Evolutionary conservation across 2,888 invertebrate species (phyloP), one percentile per base, ranked within the genome.

Genomic region (Eremobia ochroleuca): DNA sequence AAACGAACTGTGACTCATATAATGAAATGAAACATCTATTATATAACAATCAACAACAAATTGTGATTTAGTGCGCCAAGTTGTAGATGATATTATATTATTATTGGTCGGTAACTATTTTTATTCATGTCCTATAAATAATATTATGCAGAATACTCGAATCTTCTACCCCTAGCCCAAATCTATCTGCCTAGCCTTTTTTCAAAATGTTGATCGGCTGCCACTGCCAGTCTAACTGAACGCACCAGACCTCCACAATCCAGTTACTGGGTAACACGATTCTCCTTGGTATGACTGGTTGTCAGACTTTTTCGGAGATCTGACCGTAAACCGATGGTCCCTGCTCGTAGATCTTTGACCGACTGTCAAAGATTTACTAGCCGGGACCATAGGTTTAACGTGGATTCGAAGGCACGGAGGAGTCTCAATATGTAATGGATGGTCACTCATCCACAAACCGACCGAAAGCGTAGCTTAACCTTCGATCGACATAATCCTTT

Each of bases 61-160:
- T 46, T 65, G 15, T 15, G 83, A n/a, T 61, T 79, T 55, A 49
- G 25, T 55, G 28, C 55, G 46, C 59, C 68, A 79, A 79, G 15
- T 58, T 61, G 31, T 52, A 37, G 15, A 28, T 43, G 9, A 25
- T 55, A 59, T 34, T 34, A 55, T 65, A 73, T 40, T 6, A 15
- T 52, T 5, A 67, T 28, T 71, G 28, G 13, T 58, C n/a, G 34
- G 46, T 13, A 49, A 72, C 28, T 9, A 62, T 58, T 55, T 31
- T 15, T 28, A 31, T n/a, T 68, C 28, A 43, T 61, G 11, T 31
- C 37, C 52, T 40, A 31, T 31, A 59, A 58, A 81, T 49, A 81
- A 25, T 52, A 15, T 0, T 49, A 40, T 6, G 21, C 25, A 18
- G 28, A 37, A 69, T 49, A 59, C 25, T 37, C 1, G 9, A 49